These are phyloP conservation scores for Drosophila anomelani DNA, from an alignment of 2,888 invertebrate genomes.

Conservation along the genomic window DNA sequence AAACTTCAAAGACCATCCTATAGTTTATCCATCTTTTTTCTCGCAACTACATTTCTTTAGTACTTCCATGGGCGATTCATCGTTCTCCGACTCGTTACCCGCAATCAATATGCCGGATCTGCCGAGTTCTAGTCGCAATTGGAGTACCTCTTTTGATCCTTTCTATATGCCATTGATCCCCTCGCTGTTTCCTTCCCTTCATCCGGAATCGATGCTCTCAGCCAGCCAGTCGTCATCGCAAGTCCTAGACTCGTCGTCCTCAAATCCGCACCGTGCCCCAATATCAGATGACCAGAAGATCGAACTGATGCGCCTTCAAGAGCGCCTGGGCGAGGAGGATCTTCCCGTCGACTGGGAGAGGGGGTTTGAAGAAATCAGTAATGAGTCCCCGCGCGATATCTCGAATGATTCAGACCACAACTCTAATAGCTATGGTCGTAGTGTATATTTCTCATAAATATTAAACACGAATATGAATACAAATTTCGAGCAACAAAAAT, in stretches of 20 bases:
- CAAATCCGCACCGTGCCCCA: background rate
- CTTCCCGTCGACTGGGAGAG: background rate
- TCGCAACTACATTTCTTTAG: background rate
- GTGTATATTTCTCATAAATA: slow-evolving; percentile 1
- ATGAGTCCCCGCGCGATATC: slow-evolving; percentile 3
- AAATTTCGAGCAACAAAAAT: background rate
- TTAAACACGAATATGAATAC: background rate
- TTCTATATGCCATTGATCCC: slow-evolving; percentile 12
- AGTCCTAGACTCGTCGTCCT: background rate
- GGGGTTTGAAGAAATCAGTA: background rate
- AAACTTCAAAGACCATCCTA: slow-evolving; percentile 1
- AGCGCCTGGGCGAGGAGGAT: background rate
- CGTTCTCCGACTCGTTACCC: slow-evolving; percentile 40
- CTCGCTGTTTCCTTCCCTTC: slow-evolving; percentile 11
- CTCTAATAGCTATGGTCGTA: background rate
- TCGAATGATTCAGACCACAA: background rate
- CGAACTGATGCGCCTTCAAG: slow-evolving; percentile 16
- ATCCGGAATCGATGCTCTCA: background rate
- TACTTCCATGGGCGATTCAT: slow-evolving; percentile 43
- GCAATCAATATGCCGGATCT: slow-evolving; percentile 16
- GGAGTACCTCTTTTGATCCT: background rate
- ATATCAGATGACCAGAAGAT: slow-evolving; percentile 29
- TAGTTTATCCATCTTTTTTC: background rate
- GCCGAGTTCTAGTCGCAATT: slow-evolving; percentile 1
- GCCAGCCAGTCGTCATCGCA: background rate